Conservation (phyloP, 2,888 invertebrate genomes). For the Cheilosia pagana region DNA sequence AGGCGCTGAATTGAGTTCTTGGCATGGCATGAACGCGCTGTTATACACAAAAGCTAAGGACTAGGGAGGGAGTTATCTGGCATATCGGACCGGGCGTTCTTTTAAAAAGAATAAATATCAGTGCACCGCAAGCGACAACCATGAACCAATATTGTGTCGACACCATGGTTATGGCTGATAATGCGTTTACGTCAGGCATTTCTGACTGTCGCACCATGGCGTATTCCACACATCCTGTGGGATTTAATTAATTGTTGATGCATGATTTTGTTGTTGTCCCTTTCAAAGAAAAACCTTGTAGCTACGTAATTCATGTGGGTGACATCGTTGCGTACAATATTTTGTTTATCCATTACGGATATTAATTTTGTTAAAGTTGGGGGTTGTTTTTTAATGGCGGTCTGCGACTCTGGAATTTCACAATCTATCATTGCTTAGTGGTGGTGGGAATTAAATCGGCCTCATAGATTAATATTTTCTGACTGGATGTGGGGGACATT, state of each 20-base stretch:
- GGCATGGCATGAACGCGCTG: neutral
- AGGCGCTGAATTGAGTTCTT: slow-evolving; percentile 52
- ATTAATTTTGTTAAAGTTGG: neutral
- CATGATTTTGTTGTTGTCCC: slow-evolving; percentile 22
- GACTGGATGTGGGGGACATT: no score
- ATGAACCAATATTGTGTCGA: slow-evolving; percentile 43
- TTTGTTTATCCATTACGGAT: neutral
- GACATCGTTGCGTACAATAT: neutral
- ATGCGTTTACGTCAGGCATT: slow-evolving; percentile 31
- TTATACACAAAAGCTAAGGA: slow-evolving; percentile 13
- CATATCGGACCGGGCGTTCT: neutral
- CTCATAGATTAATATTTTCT: no score
- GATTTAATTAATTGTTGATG: slow-evolving; percentile 60
- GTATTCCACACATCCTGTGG: slow-evolving; percentile 52
- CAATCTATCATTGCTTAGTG: no score
- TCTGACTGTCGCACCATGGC: neutral
- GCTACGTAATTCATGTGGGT: neutral
- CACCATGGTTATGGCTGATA: slow-evolving; percentile 41
- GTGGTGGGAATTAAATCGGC: no score
- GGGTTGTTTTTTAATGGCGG: no score
- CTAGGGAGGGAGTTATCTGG: slow-evolving; percentile 30
- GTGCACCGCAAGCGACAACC: slow-evolving; percentile 41
- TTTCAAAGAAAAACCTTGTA: neutral
- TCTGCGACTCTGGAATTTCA: no score
- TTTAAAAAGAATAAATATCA: slow-evolving; percentile 19